Base-by-base conservation (phyloP, 2,797 vertebrate species). In the Tolypeutes matacus region DNA sequence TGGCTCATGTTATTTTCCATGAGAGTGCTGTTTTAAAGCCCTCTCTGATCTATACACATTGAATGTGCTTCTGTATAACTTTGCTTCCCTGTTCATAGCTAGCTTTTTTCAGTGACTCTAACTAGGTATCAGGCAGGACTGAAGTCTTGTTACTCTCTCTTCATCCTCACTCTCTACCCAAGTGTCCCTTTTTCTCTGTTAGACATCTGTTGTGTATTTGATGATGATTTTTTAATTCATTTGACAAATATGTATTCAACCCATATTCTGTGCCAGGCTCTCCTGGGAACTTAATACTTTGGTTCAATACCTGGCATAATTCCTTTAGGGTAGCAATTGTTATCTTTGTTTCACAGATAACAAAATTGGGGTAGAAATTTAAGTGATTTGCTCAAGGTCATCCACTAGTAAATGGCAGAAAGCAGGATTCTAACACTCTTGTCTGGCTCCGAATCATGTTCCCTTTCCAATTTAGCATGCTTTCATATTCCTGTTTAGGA, bases 361-460 rank as follows among this genome's bases (percentile, higher is more conserved):
- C 46, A 60, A 93, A 75, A 73, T 14, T 14, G 14, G 15, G 29
- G 31, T 72, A 34, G 77, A 87, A 89, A 87, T 42, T 46, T 12
- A 92, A 87, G 78, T 65, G 85, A 31, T 36, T 93, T 86, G 82
- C 29, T 88, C 51, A 81, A 76, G 56, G 70, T 70, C 36, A 65
- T 75, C 29, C n/a, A 23, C 23, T 29, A 53, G 62, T 53, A 13
- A 70, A 14, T 18, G 51, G 39, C 72, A 85, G 69, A 70, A 89
- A 67, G 69, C 3, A 31, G 60, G 11, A 86, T 85, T 34, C 20
- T 18, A 39, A 0, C 18, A 82, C 18, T 56, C 39, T 82, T 39
- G 21, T 53, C 51, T 77, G 29, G 5, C 12, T 39, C 64, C 17
- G 1, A 18, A 20, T 92, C 49, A 0, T 27, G 3, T 56, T 9